Percentiles rank a stretch among this genome's conserved stretches.
Conservation (phyloP, 2,797 vertebrate genomes). For the Varecia variegata region DNA sequence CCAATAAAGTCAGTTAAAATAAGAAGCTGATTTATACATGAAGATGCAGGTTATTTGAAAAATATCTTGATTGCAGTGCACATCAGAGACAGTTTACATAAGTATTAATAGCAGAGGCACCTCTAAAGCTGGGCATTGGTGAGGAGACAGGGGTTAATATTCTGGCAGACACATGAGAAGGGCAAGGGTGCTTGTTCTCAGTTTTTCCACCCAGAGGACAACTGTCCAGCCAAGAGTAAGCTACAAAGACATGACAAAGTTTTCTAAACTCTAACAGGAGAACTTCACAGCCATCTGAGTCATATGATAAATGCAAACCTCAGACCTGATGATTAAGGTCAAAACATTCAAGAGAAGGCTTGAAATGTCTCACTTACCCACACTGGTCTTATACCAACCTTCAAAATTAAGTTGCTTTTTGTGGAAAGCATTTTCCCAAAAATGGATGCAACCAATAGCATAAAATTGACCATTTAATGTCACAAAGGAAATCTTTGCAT, state of each 20-base stretch:
- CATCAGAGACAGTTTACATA: not conserved
- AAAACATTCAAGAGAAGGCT: conserved; percentile 19
- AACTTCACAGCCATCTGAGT: conserved; percentile 30
- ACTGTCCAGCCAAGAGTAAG: conserved; percentile 29
- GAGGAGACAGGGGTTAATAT: not conserved
- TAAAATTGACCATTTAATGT: conserved; percentile 1
- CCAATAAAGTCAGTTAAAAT: not conserved
- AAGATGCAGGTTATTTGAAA: not conserved
- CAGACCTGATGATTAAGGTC: conserved; percentile 4
- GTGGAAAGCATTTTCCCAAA: not conserved
- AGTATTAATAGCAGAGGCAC: not conserved
- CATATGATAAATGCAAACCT: not conserved
- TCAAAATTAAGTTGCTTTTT: conserved; percentile 39
- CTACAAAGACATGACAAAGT: conserved; percentile 26
- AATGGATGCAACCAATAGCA: not conserved
- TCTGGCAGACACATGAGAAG: not conserved
- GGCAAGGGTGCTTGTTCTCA: not conserved
- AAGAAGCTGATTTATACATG: not conserved
- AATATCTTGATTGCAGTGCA: not conserved
- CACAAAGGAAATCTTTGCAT: not conserved
- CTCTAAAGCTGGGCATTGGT: not conserved
- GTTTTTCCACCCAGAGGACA: not conserved
- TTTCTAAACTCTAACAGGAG: not conserved
- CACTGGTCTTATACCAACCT: not conserved
- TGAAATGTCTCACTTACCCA: conserved; percentile 16